Conservation (phyloP, 1,140 invertebrate genomes). For the Drosophila littoralis region DNA sequence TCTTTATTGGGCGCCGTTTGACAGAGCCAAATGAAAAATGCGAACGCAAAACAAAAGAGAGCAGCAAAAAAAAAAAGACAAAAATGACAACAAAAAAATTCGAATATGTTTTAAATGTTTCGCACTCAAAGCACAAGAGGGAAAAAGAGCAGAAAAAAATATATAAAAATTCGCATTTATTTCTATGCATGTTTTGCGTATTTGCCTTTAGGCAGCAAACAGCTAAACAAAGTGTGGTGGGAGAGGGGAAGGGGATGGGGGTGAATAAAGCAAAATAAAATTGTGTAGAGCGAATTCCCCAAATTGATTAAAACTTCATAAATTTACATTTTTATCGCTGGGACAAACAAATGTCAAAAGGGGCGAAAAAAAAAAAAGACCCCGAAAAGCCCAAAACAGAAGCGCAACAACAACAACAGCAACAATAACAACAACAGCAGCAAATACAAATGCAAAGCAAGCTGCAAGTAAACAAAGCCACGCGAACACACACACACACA, state of each 20-base stretch:
- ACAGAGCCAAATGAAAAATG: conserved; percentile 42
- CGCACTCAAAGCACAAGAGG: conserved; percentile 40
- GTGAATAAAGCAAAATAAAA: conserved; percentile 25
- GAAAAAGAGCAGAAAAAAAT: conserved; percentile 4
- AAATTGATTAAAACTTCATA: conserved; percentile 83
- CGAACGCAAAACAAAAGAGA: conserved; percentile 6
- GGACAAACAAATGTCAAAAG: conserved; percentile 63
- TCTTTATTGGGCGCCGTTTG: conserved; percentile 75
- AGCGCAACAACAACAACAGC: conserved; percentile 32
- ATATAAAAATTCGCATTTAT: conserved; percentile 42
- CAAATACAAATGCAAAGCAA: conserved; percentile 56
- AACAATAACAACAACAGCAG: conserved; percentile 24
- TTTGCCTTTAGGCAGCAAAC: conserved; percentile 58
- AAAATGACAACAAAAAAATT: conserved; percentile 17
- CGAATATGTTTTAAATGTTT: conserved; percentile 81
- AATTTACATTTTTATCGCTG: conserved; percentile 81
- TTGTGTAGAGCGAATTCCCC: conserved; percentile 72
- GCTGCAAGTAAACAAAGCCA: conserved; percentile 51
- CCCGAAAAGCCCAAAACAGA: conserved; percentile 36
- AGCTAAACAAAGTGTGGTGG: conserved; percentile 43
- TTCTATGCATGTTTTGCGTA: conserved; percentile 44
- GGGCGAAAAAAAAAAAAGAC: conserved; percentile 45
- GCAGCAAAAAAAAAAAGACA: conserved; percentile 15
- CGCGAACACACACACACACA: conserved; percentile 37
- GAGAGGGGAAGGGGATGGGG: neutral